A percentile compares a stretch with the other conserved stretches of the same genome.
Evolutionary conservation across 23 tunicate genomes (phyloP).

Genomic region (Styela clava): DNA sequence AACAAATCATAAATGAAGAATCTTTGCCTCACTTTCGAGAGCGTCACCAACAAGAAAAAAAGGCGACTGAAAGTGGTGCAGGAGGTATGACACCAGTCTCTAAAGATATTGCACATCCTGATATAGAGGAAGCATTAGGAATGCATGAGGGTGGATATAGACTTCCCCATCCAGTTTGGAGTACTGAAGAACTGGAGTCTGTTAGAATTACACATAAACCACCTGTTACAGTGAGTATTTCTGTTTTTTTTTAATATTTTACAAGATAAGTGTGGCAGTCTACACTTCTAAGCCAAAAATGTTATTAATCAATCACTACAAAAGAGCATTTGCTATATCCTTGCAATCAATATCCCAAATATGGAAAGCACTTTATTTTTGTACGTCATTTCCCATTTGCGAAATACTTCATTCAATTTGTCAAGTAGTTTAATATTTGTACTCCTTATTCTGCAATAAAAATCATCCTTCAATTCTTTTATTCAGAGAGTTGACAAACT

Average conservation of each 20-base stretch:
- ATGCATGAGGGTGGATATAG: conserved; percentile 89
- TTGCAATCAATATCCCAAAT: no score
- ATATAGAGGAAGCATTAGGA: conserved; percentile 59
- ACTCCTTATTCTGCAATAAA: no score
- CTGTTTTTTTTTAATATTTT: not conserved
- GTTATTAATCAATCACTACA: no score
- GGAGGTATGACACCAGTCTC: conserved; percentile 5
- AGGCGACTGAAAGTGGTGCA: not conserved
- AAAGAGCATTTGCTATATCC: no score
- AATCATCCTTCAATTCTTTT: no score
- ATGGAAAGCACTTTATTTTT: no score
- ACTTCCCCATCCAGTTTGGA: conserved; percentile 90
- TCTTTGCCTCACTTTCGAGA: conserved; percentile 21
- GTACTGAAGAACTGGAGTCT: conserved; percentile 56
- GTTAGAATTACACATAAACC: conserved; percentile 67
- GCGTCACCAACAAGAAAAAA: conserved; percentile 1
- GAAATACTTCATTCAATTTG: no score
- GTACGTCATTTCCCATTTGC: no score
- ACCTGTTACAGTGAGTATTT: conserved; percentile 45
- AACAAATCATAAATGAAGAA: not conserved
- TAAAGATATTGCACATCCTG: conserved; percentile 50
- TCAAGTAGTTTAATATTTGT: no score
- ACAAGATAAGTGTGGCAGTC: not conserved
- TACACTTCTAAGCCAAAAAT: no score
- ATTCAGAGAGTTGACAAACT: conserved; percentile 65